Conservation (phyloP, 2,888 invertebrate genomes). For the Acrocyrtus sp. region DNA sequence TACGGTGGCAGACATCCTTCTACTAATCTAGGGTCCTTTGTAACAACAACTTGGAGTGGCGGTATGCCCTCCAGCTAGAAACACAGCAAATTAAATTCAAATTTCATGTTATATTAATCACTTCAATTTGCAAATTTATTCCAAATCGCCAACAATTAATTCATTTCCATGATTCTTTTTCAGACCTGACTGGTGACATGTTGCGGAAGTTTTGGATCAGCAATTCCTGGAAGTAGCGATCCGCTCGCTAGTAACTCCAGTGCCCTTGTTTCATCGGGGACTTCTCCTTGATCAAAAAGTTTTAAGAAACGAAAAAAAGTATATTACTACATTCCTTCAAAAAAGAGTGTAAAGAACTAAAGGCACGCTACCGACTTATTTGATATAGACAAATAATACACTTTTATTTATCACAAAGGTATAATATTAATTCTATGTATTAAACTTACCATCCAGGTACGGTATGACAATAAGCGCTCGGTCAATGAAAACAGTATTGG, state of each 20-base stretch:
- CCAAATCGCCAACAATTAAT: slow-evolving; percentile 10
- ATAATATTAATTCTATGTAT: neutral
- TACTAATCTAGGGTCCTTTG: slow-evolving; percentile 88
- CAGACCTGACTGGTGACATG: slow-evolving; percentile 83
- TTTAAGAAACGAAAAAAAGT: no score
- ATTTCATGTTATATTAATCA: neutral
- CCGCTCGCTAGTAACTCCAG: slow-evolving; percentile 92
- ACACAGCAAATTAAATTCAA: slow-evolving; percentile 5
- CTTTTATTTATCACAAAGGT: no score
- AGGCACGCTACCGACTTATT: no score
- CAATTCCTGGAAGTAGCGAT: slow-evolving; percentile 86
- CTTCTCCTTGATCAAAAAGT: no score
- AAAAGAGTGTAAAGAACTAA: no score
- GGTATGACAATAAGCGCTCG: slow-evolving; percentile 96
- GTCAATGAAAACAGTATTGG: slow-evolving; percentile 99
- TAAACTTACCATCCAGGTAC: slow-evolving; percentile 72
- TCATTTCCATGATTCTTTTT: neutral
- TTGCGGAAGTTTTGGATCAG: slow-evolving; percentile 87
- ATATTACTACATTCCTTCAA: no score
- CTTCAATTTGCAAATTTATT: slow-evolving; percentile 5
- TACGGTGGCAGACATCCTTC: slow-evolving; percentile 87
- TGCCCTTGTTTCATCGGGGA: slow-evolving; percentile 95
- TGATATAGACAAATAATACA: no score
- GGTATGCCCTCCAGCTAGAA: slow-evolving; percentile 78
- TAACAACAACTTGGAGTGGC: slow-evolving; percentile 86